Evolutionary conservation across 2,113 vertebrate genomes (phyloP), one percentile per base, ranked within the genome.

Genomic region (Phalacrocorax aristotelis): DNA sequence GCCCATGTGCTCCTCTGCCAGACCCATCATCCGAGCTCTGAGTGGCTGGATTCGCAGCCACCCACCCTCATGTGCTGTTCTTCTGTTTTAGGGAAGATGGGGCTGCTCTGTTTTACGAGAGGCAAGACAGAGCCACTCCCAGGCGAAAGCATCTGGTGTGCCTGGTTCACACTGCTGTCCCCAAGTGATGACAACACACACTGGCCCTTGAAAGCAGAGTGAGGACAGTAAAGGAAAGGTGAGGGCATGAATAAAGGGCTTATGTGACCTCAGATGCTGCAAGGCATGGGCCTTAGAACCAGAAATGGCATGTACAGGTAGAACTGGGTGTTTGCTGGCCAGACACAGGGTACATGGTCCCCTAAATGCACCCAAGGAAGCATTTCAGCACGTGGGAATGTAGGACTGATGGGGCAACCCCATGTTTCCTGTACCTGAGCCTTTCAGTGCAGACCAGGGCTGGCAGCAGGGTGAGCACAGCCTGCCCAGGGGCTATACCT

Each of bases 401-500:
- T 11, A 79, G 55, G 51, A 82, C 36, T 75, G 52, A 83, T 20
- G 17, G 17, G 57, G 38, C 11, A 88, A 36, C 34, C 12, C 19
- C 0, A 0, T 32, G 13, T 58, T 76, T 83, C 66, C 62, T 44
- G 26, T 44, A 71, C 52, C 38, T 44, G 44, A 1, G 3, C 60
- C 74, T 40, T 11, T 46, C 26, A 19, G 38, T 32, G 11, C 6
- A 2, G 55, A 49, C 23, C 32, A 48, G 68, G 34, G 64, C 55
- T 13, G n/a, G 74, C 76, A 84, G 90, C 84, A 58, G 42, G 22
- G 51, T 26, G 4, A 87, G 65, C 48, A 38, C 65, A 42, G 68
- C 83, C 75, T 75, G 68, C 29, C 79, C 8, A 10, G 13, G 22
- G 60, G 18, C 94, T 93, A 9, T 94, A 98, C 98, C 97, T 98